Conservation (phyloP, 2,888 invertebrate species). For the Emmelina monodactyla region DNA sequence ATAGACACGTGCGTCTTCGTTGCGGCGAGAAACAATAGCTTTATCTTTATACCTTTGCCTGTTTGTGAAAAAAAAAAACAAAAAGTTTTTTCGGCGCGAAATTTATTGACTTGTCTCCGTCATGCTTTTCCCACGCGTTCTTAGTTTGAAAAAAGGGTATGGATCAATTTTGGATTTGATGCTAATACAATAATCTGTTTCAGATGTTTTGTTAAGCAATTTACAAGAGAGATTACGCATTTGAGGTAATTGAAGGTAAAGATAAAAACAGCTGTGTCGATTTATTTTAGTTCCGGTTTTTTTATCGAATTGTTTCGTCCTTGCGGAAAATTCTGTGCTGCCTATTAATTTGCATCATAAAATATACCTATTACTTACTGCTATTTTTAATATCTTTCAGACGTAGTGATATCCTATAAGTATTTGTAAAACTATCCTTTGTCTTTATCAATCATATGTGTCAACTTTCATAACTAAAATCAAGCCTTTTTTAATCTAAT, state of each 20-base stretch:
- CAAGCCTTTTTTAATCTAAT: too few relatives aligned
- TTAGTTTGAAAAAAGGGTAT: neutral
- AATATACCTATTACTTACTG: too few relatives aligned
- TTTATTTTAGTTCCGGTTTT: constrained; percentile 3
- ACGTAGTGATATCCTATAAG: too few relatives aligned
- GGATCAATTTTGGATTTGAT: neutral
- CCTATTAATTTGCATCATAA: neutral
- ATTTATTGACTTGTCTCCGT: constrained; percentile 38
- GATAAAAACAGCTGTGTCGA: constrained; percentile 10
- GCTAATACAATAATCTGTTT: constrained; percentile 22
- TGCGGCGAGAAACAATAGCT: constrained; percentile 55
- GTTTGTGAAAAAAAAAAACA: constrained; percentile 23
- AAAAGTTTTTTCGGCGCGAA: constrained; percentile 29
- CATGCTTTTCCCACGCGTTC: neutral
- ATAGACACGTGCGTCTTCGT: constrained; percentile 49
- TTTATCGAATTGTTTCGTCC: too few relatives aligned
- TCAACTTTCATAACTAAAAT: too few relatives aligned
- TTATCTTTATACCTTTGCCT: constrained; percentile 24
- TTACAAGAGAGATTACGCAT: constrained; percentile 7
- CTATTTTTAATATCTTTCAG: too few relatives aligned
- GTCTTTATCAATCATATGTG: too few relatives aligned
- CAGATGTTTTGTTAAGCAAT: constrained; percentile 17
- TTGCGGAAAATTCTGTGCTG: neutral
- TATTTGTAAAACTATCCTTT: too few relatives aligned
- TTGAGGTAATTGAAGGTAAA: constrained; percentile 5